These are phyloP conservation scores for Napeogenes inachia DNA, from an alignment of 2,888 invertebrate genomes.

Conservation along the genomic window DNA sequence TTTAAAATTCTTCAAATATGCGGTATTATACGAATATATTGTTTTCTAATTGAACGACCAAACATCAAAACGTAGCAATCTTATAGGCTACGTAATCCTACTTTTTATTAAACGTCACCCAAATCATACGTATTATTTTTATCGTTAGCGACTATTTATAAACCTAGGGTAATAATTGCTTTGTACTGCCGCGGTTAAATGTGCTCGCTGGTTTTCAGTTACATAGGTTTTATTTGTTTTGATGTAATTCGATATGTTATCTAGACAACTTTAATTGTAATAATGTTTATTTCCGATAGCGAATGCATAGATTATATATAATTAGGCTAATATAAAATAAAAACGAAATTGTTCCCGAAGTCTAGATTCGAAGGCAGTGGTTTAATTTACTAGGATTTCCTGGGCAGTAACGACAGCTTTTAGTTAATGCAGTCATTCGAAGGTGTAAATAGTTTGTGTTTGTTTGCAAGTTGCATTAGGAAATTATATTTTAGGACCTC, in stretches of 20 bases:
- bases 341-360: too few species aligned
- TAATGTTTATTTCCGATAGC: not conserved
- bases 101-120: constrained; percentile 33
- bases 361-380: too few species aligned
- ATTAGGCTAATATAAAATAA: too few species aligned
- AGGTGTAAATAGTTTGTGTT: too few species aligned
- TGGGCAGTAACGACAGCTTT: too few species aligned
- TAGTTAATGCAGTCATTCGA: too few species aligned
- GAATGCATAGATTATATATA: too few species aligned
- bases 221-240: constrained; percentile 14
- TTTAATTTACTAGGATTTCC: too few species aligned
- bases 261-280: not conserved
- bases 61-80: not conserved
- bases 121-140: constrained; percentile 53
- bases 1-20: too few species aligned
- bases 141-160: constrained; percentile 63
- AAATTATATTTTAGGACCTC: too few species aligned
- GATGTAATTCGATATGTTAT: constrained; percentile 24
- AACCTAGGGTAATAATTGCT: constrained; percentile 53
- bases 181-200: constrained; percentile 38
- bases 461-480: too few species aligned
- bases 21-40: constrained; percentile 8
- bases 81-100: constrained; percentile 20
- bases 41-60: constrained; percentile 6
- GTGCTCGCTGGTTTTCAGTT: constrained; percentile 22